A percentile compares a stretch with the other conserved stretches of the same genome.
phyloP scores from a whole-genome alignment of 2,888 invertebrate genomes.

The Chironomus riparius region DNA sequence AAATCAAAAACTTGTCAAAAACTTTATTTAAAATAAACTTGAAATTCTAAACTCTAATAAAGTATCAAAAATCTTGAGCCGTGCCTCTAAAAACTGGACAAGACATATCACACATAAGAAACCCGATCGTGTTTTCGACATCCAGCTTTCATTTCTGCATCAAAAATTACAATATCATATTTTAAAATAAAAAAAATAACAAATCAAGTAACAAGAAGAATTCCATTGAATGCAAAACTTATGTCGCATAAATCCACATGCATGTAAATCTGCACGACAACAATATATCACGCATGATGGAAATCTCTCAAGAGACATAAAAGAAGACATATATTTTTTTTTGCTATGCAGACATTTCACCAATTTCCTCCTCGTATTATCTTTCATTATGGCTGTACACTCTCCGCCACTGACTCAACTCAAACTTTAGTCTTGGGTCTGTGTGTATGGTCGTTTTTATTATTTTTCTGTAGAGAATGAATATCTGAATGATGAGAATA shows the following conservation, averaged over 20 bases:
- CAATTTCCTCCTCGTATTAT: conserved; percentile 10
- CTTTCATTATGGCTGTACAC: conserved; percentile 1
- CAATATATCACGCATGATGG: conserved; percentile 23
- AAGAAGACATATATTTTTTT: not conserved
- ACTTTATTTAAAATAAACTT: not conserved
- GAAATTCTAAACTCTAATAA: not conserved
- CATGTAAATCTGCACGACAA: not conserved
- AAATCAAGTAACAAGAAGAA: no score
- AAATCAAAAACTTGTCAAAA: not conserved
- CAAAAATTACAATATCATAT: no score
- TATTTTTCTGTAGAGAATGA: not conserved
- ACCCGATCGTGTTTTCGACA: no score
- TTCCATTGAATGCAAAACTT: no score
- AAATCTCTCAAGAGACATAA: not conserved
- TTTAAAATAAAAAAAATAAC: no score
- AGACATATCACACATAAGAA: no score
- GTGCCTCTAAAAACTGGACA: no score
- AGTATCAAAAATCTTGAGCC: no score
- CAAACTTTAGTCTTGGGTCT: not conserved
- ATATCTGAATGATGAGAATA: conserved; percentile 26
- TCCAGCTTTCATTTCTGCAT: no score
- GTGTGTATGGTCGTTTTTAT: no score
- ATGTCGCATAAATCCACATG: no score
- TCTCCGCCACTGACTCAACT: not conserved
- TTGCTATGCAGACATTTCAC: conserved; percentile 12